Base-by-base conservation (phyloP, 2,797 vertebrate species). In the Picus viridis region DNA sequence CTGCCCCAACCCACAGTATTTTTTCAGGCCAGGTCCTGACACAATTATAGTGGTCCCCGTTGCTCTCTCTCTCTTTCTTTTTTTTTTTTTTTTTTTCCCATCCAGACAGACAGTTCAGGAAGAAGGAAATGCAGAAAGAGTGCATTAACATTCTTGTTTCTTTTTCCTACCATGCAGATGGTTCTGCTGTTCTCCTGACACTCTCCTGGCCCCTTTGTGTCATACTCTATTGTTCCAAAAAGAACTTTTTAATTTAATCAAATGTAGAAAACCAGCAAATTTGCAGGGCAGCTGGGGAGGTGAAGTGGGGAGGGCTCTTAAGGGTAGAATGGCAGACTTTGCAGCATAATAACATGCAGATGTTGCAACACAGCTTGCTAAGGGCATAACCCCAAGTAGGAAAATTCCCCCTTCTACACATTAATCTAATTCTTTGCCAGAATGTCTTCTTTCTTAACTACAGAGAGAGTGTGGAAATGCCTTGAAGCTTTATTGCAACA, bases 331-430 rank as follows among this genome's bases (percentile, higher is more conserved):
- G 4, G 24, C 18, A 73, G 16, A 47, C 1, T 83, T 80, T n/a
- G 34, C 53, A 54, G n/a, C 16, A 56, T 58, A 86, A 70, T 75
- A 83, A 69, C 16, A 63, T 23, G 59, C 29, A 89, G 79, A 68
- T 90, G 45, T 91, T 86, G 29, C 2, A 1, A 83, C 14, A 65
- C 0, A 3, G n/a, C 8, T 84, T 70, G 41, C 47, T 80, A 58
- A 85, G 27, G 69, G 78, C 78, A 85, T 75, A 92, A 92, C 36
- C 65, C 59, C 13, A 41, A 72, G 51, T 24, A 64, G 59, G 30
- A 94, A 63, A 90, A 90, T 90, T 95, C 59, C 63, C 53, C 17
- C 23, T 86, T 91, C 73, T 54, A 88, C 45, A 75, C 26, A 43
- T 15, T 57, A 32, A 70, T 65, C 20, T 45, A 84, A 64, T 65